phyloP scores from a whole-genome alignment of 2,888 invertebrate genomes.

The Imbricaverruca yamaguchii region DNA sequence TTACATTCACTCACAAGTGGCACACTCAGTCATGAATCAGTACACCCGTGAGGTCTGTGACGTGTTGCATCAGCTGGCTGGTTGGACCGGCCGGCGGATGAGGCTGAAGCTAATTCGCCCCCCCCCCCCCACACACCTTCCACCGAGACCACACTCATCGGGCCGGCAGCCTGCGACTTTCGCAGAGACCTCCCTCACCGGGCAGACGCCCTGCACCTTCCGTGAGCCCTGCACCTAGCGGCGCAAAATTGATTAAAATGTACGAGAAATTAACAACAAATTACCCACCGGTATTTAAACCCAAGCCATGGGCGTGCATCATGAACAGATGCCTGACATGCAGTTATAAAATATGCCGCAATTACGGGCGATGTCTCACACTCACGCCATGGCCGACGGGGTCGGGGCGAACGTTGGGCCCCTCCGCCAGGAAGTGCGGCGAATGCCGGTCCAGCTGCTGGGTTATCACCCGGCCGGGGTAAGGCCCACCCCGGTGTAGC shows the following conservation, averaged over 20 bases:
- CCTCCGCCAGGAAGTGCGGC: neutral
- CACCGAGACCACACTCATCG: no score
- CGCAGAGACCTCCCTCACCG: no score
- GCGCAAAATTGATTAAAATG: constrained; percentile 3
- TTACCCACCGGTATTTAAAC: neutral
- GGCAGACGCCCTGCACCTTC: neutral
- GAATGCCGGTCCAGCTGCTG: neutral
- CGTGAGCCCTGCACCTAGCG: neutral
- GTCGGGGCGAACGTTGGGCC: neutral
- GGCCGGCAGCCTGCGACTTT: no score
- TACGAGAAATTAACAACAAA: constrained; percentile 11
- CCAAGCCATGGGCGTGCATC: neutral
- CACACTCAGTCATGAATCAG: no score
- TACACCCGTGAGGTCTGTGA: no score
- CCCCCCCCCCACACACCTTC: no score
- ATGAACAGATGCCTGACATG: neutral
- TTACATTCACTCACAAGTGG: no score
- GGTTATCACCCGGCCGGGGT: no score
- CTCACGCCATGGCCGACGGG: neutral
- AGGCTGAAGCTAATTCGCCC: no score
- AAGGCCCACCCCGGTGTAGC: no score
- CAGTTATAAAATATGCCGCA: neutral
- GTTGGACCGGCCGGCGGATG: no score
- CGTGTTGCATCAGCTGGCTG: no score
- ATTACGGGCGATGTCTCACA: neutral